Conservation (phyloP, 2,888 invertebrate species). For the Drosophila bunnanda region DNA sequence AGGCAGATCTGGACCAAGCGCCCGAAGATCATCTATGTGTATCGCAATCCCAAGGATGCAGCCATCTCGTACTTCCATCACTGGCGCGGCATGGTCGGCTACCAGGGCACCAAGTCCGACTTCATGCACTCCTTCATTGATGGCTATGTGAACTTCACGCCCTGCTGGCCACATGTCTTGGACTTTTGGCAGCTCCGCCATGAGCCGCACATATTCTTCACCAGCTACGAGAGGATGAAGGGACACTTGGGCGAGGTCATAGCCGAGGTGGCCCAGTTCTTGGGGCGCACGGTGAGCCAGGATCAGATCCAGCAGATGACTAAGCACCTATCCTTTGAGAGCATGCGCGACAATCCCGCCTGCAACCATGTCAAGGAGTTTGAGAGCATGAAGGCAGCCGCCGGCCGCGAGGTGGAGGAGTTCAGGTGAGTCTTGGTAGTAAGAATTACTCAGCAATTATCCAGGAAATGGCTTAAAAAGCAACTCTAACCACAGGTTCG, state of each 20-base stretch:
- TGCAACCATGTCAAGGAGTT: conserved; percentile 83
- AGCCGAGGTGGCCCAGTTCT: conserved; percentile 72
- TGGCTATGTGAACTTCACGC: conserved; percentile 80
- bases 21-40: conserved; percentile 90
- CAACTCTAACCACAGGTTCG: conserved; percentile 70
- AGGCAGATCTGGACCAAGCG: conserved; percentile 81
- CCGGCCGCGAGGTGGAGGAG: conserved; percentile 80
- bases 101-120: conserved; percentile 78
- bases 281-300: conserved; percentile 54
- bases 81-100: conserved; percentile 82
- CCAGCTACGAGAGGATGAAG: conserved; percentile 83
- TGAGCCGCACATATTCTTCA: conserved; percentile 77
- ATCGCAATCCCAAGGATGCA: conserved; percentile 94
- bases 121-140: conserved; percentile 82
- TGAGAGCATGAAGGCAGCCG: conserved; percentile 81
- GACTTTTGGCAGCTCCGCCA: conserved; percentile 83
- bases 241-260: conserved; percentile 72
- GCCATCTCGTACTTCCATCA: conserved; percentile 92
- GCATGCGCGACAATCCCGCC: conserved; percentile 82
- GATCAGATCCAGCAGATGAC: conserved; percentile 68
- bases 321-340: conserved; percentile 82
- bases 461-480: conserved; percentile 37
- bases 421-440: conserved; percentile 66
- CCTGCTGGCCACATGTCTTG: conserved; percentile 82
- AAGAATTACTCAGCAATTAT: fast-evolving